These are phyloP conservation scores for Neria commutata DNA, from an alignment of 2,888 invertebrate genomes.

Conservation along the genomic window DNA sequence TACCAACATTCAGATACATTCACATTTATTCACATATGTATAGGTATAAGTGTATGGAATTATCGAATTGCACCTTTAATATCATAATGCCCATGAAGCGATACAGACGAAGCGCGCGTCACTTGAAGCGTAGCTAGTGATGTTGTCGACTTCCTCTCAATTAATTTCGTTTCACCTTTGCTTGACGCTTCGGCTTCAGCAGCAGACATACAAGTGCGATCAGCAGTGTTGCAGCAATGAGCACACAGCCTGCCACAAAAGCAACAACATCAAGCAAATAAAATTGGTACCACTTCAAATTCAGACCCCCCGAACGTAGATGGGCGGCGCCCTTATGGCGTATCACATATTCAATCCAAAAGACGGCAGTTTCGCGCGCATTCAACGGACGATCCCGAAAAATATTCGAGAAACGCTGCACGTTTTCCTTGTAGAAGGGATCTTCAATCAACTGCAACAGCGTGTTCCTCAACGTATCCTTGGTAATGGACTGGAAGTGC, in stretches of 20 bases:
- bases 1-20: too few relatives aligned
- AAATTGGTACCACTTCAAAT: constrained; percentile 59
- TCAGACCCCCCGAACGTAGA: constrained; percentile 54
- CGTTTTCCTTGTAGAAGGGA: constrained; percentile 54
- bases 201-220: constrained; percentile 14
- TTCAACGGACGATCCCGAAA: constrained; percentile 58
- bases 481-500: constrained; percentile 54
- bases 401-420: constrained; percentile 51
- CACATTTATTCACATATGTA: too few relatives aligned
- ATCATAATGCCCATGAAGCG: too few relatives aligned
- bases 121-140: too few relatives aligned
- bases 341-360: constrained; percentile 63
- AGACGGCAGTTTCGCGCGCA: constrained; percentile 59
- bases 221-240: background rate
- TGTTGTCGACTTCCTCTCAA: too few relatives aligned
- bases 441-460: constrained; percentile 58
- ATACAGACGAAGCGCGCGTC: too few relatives aligned
- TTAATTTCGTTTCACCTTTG: too few relatives aligned
- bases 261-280: constrained; percentile 59
- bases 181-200: too few relatives aligned
- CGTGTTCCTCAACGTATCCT: constrained; percentile 42
- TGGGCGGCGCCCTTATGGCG: constrained; percentile 60
- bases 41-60: too few relatives aligned
- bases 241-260: constrained; percentile 23
- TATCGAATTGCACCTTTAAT: too few relatives aligned